Evolutionary conservation across 1,140 invertebrate species (phyloP), one percentile per base, ranked within the genome.

Genomic region (Drosophila teissieri): DNA sequence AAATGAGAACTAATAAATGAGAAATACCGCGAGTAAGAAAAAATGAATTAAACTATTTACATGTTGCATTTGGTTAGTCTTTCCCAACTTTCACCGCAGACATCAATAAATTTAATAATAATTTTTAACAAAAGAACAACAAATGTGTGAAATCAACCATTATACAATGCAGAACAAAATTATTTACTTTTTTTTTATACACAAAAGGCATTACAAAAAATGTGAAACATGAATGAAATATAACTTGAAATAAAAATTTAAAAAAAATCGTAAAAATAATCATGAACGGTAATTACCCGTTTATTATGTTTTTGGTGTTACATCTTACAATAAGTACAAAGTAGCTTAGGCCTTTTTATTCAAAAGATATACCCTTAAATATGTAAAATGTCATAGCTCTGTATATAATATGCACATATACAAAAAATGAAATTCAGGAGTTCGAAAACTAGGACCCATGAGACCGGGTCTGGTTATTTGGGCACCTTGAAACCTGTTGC

Each of bases 191-290:
- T 91, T 90, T 52, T 91, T 91, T 91, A 91, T 91, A 91, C 84
- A 39, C 37, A 39, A 91, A 88, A 80, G 60, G 72, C 80, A 89
- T 88, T 88, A 89, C 63, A 84, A 83, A 80, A 78, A 80, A 89
- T 91, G 84, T 91, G 90, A 91, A 91, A 91, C 81, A 90, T 91
- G 90, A 91, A 86, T 89, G 84, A 89, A 89, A 90, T 89, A 89
- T 89, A 84, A 89, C 85, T 84, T 89, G 83, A 88, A 89, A 89
- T 89, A 89, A 89, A 88, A 89, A 60, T 69, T 37, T 46, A 81
- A 84, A 88, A 82, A 86, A 89, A 89, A 84, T 89, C 37, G 84
- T 83, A 72, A 72, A 56, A 55, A 3, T 5, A 39, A 39, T 11
- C 37, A 14, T 39, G 4, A 2, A 5, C 11, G 48, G 27, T 11